Evolutionary conservation across 2,797 vertebrate species (phyloP).

Genomic region (Acanthopagrus latus): DNA sequence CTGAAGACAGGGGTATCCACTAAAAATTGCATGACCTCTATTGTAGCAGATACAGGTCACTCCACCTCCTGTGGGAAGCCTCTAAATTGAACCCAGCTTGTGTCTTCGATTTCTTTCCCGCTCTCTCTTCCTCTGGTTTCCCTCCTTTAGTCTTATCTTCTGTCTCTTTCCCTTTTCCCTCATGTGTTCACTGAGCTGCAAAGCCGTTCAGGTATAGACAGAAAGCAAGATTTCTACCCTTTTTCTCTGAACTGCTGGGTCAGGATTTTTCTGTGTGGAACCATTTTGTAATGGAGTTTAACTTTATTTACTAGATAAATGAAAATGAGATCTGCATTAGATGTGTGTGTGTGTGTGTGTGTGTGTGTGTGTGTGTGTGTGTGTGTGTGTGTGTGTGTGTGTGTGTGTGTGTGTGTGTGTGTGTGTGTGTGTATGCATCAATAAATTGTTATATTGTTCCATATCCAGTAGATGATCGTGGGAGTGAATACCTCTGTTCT

Average conservation of each 20-base stretch:
- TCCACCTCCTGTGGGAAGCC: slow-evolving; percentile 86
- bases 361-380: slow-evolving; percentile 55
- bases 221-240: slow-evolving; percentile 85
- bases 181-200: slow-evolving; percentile 87
- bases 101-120: slow-evolving; percentile 84
- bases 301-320: slow-evolving; percentile 86
- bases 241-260: slow-evolving; percentile 81
- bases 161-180: slow-evolving; percentile 79
- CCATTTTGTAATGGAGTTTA: slow-evolving; percentile 84
- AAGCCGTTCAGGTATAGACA: slow-evolving; percentile 86
- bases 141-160: slow-evolving; percentile 80
- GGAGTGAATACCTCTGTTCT: slow-evolving; percentile 76
- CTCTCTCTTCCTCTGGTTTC: slow-evolving; percentile 76
- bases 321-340: slow-evolving; percentile 79
- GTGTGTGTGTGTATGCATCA: slow-evolving; percentile 70
- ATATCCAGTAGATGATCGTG: slow-evolving; percentile 74
- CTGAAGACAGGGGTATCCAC: slow-evolving; percentile 82
- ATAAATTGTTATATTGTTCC: slow-evolving; percentile 78
- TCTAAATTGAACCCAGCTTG: slow-evolving; percentile 90
- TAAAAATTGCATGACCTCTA: slow-evolving; percentile 89
- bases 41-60: slow-evolving; percentile 86
- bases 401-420: slow-evolving; percentile 55
- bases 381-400: slow-evolving; percentile 54
- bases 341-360: slow-evolving; percentile 61
- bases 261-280: slow-evolving; percentile 82